A percentile compares a stretch with the other conserved stretches of the same genome.
These are phyloP conservation scores for Danionella cerebrum DNA, from an alignment of 2,113 vertebrate species.

Conservation along the genomic window DNA sequence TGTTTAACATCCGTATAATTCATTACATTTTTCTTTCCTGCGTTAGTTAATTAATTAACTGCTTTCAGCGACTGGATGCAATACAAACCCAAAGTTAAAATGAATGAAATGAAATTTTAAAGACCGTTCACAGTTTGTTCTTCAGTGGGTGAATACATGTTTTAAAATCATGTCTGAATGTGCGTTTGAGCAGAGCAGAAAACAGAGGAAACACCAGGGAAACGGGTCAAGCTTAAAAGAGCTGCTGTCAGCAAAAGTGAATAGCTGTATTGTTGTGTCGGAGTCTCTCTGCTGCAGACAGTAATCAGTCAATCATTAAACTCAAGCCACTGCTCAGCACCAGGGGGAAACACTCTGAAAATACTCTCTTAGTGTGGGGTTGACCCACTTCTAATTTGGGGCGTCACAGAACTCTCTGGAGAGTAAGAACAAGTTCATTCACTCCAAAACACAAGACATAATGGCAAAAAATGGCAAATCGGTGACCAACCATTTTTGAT, in stretches of 20 bases:
- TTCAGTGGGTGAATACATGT: not conserved
- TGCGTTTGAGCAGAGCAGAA: not conserved
- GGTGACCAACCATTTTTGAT: not conserved
- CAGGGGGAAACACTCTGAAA: slow-evolving; percentile 25
- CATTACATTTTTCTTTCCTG: no score
- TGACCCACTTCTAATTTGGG: slow-evolving; percentile 28
- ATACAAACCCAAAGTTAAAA: no score
- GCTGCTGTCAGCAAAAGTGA: slow-evolving; percentile 19
- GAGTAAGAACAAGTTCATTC: slow-evolving; percentile 18
- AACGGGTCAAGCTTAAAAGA: slow-evolving; percentile 5
- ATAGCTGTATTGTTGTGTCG: slow-evolving; percentile 7
- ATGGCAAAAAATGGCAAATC: not conserved
- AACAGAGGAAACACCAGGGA: not conserved
- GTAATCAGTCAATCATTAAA: slow-evolving; percentile 17
- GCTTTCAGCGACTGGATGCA: no score
- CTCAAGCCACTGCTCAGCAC: not conserved
- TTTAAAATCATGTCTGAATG: not conserved
- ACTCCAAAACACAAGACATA: not conserved
- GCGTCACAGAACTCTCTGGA: slow-evolving; percentile 8
- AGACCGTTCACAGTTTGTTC: no score
- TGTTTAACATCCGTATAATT: no score
- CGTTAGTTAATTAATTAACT: no score
- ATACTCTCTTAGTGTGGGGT: not conserved
- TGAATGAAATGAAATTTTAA: no score
- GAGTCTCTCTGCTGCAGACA: slow-evolving; percentile 17